A percentile compares a stretch with the other conserved stretches of the same genome.
These are phyloP conservation scores for Tamias sibiricus DNA, from an alignment of 2,113 vertebrate genomes.

Conservation along the genomic window DNA sequence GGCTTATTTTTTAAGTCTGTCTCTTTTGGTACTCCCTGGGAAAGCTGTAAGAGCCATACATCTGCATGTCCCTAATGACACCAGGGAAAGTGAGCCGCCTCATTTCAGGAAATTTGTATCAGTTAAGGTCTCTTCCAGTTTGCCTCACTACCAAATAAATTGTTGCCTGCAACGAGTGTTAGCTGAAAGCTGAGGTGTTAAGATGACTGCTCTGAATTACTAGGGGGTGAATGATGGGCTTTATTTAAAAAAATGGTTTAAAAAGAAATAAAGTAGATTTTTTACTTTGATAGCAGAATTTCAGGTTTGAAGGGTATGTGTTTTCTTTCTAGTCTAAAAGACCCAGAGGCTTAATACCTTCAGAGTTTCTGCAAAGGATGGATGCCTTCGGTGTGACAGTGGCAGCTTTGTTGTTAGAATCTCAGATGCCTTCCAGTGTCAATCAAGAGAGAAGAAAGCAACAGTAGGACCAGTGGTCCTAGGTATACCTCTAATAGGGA, in stretches of 20 bases:
- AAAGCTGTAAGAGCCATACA: conserved; percentile 51
- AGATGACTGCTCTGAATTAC: conserved; percentile 42
- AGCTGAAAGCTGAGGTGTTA: not conserved
- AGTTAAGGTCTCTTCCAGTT: not conserved
- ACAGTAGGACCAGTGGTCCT: not conserved
- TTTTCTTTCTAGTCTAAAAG: not conserved
- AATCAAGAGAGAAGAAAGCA: not conserved
- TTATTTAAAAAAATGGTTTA: conserved; percentile 15
- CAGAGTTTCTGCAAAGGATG: not conserved
- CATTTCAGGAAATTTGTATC: not conserved
- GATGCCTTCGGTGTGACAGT: not conserved
- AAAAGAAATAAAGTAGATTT: conserved; percentile 31
- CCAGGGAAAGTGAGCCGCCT: conserved; percentile 72
- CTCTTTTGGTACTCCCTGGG: not conserved
- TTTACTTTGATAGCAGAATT: not conserved
- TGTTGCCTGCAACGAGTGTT: not conserved
- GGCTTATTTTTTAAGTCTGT: not conserved
- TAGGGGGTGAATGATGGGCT: not conserved
- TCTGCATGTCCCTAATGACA: conserved; percentile 59
- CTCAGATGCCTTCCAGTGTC: not conserved
- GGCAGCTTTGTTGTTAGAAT: not conserved
- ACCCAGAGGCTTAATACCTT: not conserved
- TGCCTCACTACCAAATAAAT: not conserved
- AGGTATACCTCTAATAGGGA: not conserved
- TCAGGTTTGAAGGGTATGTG: not conserved